A percentile compares a stretch with the other conserved stretches of the same genome.
Evolutionary conservation across 2,888 invertebrate genomes (phyloP).

Genomic region (Melanotus villosus): DNA sequence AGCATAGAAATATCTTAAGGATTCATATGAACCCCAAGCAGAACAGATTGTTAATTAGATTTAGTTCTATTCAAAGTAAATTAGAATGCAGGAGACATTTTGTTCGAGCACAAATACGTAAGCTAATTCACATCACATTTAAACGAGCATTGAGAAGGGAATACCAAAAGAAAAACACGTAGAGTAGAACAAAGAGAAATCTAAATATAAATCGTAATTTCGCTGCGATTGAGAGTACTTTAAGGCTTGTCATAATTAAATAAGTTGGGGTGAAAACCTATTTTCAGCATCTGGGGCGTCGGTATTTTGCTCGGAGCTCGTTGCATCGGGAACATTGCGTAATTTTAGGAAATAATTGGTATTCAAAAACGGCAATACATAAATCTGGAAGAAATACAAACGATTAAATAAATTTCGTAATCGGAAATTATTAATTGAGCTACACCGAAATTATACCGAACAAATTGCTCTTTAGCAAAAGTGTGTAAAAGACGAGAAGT

Average conservation of each 20-base stretch:
- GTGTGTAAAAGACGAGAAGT: neutral
- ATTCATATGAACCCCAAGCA: too few species aligned
- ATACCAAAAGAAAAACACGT: neutral
- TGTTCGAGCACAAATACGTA: neutral
- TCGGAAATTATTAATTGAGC: neutral
- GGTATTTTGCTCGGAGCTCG: neutral
- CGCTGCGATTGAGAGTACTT: conserved; percentile 13
- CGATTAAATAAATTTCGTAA: neutral
- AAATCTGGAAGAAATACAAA: conserved; percentile 5
- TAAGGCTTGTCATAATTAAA: conserved; percentile 31
- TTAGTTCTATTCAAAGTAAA: neutral
- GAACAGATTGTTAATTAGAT: too few species aligned
- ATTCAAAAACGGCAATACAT: conserved; percentile 5
- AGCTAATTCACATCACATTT: neutral
- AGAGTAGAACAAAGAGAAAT: conserved; percentile 7
- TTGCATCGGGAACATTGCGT: conserved; percentile 12
- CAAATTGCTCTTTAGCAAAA: neutral
- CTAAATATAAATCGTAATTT: conserved; percentile 26
- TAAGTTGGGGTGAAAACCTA: conserved; percentile 22
- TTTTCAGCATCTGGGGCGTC: conserved; percentile 24
- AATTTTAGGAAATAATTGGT: conserved; percentile 12
- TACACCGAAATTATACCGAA: neutral
- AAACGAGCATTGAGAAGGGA: neutral
- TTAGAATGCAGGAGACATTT: neutral
- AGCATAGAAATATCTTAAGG: too few species aligned